A percentile compares a stretch with the other conserved stretches of the same genome.
These are phyloP conservation scores for Neodiprion lecontei DNA, from an alignment of 1,140 invertebrate genomes.

Conservation along the genomic window DNA sequence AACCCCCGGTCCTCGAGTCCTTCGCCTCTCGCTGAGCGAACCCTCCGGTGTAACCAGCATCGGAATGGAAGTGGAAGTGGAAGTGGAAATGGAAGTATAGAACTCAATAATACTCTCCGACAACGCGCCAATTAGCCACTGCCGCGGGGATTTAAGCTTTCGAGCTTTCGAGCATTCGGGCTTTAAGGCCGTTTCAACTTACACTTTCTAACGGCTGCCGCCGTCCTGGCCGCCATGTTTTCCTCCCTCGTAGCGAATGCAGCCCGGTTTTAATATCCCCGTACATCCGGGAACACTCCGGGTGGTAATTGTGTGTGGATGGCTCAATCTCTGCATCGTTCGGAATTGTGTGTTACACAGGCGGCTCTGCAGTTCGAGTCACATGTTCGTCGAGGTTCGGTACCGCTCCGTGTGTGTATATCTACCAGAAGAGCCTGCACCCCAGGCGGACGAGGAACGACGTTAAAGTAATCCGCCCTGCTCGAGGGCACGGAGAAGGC, in stretches of 20 bases:
- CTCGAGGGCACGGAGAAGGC: not conserved
- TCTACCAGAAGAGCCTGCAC: not conserved
- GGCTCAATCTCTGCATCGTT: no score
- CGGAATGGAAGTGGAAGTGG: not conserved
- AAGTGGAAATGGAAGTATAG: not conserved
- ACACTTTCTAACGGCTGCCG: not conserved
- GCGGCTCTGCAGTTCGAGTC: no score
- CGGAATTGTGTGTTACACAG: no score
- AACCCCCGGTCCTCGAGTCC: no score
- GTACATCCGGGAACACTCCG: no score
- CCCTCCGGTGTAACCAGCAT: conserved; percentile 4
- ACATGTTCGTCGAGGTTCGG: no score
- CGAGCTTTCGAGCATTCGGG: conserved; percentile 4
- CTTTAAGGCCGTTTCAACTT: not conserved
- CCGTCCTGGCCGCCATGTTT: not conserved
- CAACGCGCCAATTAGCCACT: conserved; percentile 6
- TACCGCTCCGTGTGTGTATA: no score
- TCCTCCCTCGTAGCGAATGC: not conserved
- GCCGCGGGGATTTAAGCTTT: not conserved
- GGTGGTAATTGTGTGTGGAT: no score
- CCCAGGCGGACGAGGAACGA: not conserved
- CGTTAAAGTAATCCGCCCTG: not conserved
- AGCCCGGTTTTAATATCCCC: no score
- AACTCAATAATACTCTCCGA: conserved; percentile 5
- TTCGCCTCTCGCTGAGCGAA: not conserved